A percentile compares a stretch with the other conserved stretches of the same genome.
Conservation (phyloP, 2,888 invertebrate genomes). For the Stenotaenia linearis region DNA sequence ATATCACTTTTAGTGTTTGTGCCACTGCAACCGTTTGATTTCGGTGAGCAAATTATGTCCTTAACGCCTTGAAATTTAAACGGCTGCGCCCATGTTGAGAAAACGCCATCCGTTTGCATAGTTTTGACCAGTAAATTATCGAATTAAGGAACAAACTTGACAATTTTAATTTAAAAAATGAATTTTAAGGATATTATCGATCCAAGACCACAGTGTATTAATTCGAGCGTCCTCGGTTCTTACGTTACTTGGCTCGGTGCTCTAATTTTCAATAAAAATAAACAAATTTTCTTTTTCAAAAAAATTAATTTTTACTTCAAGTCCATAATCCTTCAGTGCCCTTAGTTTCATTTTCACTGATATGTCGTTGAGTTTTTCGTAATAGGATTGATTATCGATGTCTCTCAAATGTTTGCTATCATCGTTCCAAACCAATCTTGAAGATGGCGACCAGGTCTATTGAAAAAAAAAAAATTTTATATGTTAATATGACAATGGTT, state of each 20-base stretch:
- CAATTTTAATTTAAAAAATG: not conserved
- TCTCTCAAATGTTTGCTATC: slow-evolving; percentile 61
- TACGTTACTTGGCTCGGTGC: not conserved
- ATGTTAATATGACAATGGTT: too few relatives aligned
- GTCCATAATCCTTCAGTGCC: slow-evolving; percentile 68
- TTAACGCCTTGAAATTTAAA: slow-evolving; percentile 37
- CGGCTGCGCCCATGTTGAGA: not conserved
- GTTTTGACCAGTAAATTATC: slow-evolving; percentile 37
- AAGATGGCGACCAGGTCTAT: slow-evolving; percentile 64
- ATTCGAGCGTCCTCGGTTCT: slow-evolving; percentile 57
- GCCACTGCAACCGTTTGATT: slow-evolving; percentile 17
- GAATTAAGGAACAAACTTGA: slow-evolving; percentile 1
- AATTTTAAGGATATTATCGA: slow-evolving; percentile 53
- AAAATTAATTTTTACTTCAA: slow-evolving; percentile 56
- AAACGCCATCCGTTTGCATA: slow-evolving; percentile 36
- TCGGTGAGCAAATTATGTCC: slow-evolving; percentile 33
- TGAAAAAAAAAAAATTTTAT: too few relatives aligned
- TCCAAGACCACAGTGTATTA: slow-evolving; percentile 76
- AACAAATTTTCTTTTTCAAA: not conserved
- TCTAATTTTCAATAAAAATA: slow-evolving; percentile 4
- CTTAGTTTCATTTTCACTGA: slow-evolving; percentile 65
- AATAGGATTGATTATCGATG: slow-evolving; percentile 53
- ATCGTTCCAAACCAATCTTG: slow-evolving; percentile 68
- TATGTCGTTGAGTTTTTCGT: slow-evolving; percentile 60
- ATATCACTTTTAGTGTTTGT: slow-evolving; percentile 27